Percentiles rank a stretch among this genome's conserved stretches.
phyloP scores from a whole-genome alignment of 37 sponge, comb jelly and placozoan genomes.

The Beroe forskalii region DNA sequence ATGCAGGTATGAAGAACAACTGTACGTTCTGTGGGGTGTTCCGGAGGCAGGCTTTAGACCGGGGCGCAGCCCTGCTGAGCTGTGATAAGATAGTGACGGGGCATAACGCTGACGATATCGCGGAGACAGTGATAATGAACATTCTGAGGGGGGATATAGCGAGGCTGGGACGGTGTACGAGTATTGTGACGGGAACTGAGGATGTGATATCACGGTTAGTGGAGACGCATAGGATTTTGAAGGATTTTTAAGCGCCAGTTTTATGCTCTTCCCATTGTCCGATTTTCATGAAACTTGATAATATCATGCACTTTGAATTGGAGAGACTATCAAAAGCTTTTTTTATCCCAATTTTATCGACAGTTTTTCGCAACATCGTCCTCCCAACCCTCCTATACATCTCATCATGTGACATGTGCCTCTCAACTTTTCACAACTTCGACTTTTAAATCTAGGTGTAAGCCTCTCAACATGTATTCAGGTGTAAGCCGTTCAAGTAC shows the following conservation, averaged over 20 bases:
- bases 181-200: slow-evolving; percentile 89
- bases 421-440: neutral
- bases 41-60: slow-evolving; percentile 92
- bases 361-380: no score
- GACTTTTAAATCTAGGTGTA: neutral
- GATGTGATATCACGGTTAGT: slow-evolving; percentile 75
- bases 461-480: no score
- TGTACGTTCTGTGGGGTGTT: slow-evolving; percentile 99
- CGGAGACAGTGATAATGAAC: slow-evolving; percentile 98
- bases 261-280: no score
- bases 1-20: slow-evolving; percentile 83
- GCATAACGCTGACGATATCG: slow-evolving; percentile 98
- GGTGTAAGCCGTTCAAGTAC: slow-evolving; percentile 97
- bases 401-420: no score
- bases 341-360: no score
- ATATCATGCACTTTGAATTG: no score
- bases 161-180: slow-evolving; percentile 82
- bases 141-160: slow-evolving; percentile 95
- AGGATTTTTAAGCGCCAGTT: neutral
- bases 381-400: no score
- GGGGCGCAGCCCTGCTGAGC: slow-evolving; percentile 84
- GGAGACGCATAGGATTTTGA: no score
- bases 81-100: slow-evolving; percentile 96
- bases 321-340: no score
- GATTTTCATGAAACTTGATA: no score